Evolutionary conservation across 2,113 vertebrate genomes (phyloP), one percentile per base, ranked within the genome.

Genomic region (Okapia johnstoni): DNA sequence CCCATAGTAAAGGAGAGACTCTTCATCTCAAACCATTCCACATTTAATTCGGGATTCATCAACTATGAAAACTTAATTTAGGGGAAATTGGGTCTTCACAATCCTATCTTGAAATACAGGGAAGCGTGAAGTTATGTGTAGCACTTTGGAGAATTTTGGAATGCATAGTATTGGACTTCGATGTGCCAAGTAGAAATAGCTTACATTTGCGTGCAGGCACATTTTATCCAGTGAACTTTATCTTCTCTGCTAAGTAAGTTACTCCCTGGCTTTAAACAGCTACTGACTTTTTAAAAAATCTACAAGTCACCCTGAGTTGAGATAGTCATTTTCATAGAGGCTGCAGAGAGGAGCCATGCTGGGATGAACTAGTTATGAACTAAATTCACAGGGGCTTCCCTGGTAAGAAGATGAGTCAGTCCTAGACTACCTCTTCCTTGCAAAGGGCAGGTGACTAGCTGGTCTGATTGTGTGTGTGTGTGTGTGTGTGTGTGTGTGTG

Each of bases 191-290:
- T 60, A 11, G 63, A 94, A 93, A 66, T 85, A 54, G 28, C 91
- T 93, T 58, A 13, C 4, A 46, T 61, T 85, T 92, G 26, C 17
- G 10, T 80, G 36, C 10, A 14, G 60, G 7, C 9, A 36, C 6
- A 23, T 61, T 76, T 63, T 87, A 12, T 73, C 30, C 40, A 70
- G 63, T 80, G 90, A 58, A 55, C 48, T 84, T 89, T 79, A 73
- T 61, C 25, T 90, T 87, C 12, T 52, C n/a, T 88, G n/a, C 85
- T 95, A 85, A 84, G 17, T 30, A 96, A 84, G 46, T 90, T 85
- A 23, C 76, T 90, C 58, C 33, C 43, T 88, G 77, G 58, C 43
- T 98, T 94, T 90, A 90, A 97, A 66, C 76, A 92, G 86, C 55
- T 90, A 79, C 52, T 73, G 66, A 96, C 95, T 95, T 97, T 40